These are phyloP conservation scores for Eupithecia vulgata DNA, from an alignment of 2,888 invertebrate genomes.

Conservation along the genomic window DNA sequence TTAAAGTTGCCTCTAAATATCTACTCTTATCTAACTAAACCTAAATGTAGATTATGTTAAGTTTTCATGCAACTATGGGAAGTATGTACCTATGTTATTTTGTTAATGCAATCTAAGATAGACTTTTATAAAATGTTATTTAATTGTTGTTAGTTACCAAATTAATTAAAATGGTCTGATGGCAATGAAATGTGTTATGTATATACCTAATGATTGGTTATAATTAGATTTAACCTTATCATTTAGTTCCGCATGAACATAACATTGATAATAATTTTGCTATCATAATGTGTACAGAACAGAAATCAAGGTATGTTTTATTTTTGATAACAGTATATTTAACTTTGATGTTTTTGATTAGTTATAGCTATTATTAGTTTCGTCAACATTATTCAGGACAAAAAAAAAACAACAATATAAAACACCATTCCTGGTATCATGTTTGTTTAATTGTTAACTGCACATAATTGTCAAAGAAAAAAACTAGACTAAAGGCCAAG, in stretches of 20 bases:
- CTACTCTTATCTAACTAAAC: neutral
- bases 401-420: neutral
- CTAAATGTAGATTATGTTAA: neutral
- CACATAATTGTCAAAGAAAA: neutral
- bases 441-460: neutral
- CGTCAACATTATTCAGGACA: neutral
- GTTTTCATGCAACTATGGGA: neutral
- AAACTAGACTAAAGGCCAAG: neutral
- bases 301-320: neutral
- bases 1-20: neutral
- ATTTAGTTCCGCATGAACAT: neutral
- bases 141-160: conserved; percentile 1
- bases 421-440: neutral
- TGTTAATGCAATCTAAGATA: neutral
- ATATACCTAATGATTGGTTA: neutral
- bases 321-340: neutral
- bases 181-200: conserved; percentile 5
- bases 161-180: neutral
- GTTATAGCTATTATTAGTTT: neutral
- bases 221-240: conserved; percentile 11
- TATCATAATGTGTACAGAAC: neutral
- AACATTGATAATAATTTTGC: neutral
- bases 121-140: neutral
- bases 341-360: neutral
- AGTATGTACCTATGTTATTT: neutral